Base-by-base conservation (phyloP, 2,113 vertebrate genomes). In the Eulacestoma nigropectus region DNA sequence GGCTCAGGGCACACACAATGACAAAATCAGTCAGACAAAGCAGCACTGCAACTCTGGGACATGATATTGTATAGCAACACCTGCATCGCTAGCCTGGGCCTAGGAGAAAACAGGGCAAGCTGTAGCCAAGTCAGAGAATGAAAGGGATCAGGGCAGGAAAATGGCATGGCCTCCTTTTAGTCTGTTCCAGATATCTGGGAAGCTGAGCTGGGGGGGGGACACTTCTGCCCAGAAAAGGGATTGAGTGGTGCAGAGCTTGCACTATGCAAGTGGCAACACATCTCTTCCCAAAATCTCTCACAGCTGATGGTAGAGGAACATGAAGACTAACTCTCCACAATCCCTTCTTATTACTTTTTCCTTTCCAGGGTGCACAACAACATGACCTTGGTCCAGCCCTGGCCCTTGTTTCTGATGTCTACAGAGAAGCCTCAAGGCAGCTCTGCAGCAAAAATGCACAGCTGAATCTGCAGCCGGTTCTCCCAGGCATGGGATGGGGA, bases 31-130 rank as follows among this genome's bases (percentile, higher is more conserved):
- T 46, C 77, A 47, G 19, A 50, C 0, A 0, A 81, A 49, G 63
- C 32, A 74, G 50, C 0, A 0, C 49, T 77, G 37, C 46, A 76
- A 1, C 14, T 41, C 35, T 75, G 35, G 52, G 78, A 44, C 11
- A 4, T 7, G 12, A 3, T 21, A 23, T 8, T 74, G 17, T 11
- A 10, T 1, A 70, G 39, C 47, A 89, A 5, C 18, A 14, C 6
- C 30, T 55, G 29, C 47, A 55, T 11, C 0, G 0, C 25, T 6
- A 23, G 23, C 3, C 7, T 0, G 0, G n/a, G 10, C 4, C 0
- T 35, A 9, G 35, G 35, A 67, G 47, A 50, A 87, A 65, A 53
- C 13, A 47, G 2, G 3, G 22, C 16, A 74, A 86, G 25, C 41
- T 42, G 33, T 15, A 50, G 26, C 42, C 21, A 70, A 35, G 17